phyloP scores from a whole-genome alignment of 2,797 vertebrate species.

The Cynodonichthys magdalenae region DNA sequence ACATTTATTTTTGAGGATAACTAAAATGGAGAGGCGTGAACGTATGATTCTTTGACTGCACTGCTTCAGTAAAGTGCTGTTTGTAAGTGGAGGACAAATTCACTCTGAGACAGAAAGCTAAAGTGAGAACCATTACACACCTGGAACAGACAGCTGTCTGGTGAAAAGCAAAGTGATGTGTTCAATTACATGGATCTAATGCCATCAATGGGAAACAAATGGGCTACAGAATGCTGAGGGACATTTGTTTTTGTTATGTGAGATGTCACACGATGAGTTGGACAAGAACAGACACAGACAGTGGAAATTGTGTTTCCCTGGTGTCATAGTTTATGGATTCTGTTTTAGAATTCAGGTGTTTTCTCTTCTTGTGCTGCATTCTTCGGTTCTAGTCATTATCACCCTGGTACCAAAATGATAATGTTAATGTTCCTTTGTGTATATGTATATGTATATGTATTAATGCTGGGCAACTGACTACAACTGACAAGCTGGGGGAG shows the following conservation, averaged over 20 bases:
- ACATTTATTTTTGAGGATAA: neutral
- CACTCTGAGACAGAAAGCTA: constrained; percentile 5
- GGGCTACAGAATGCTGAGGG: neutral
- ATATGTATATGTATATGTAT: no score
- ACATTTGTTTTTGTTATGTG: neutral
- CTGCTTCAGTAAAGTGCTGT: constrained; percentile 1
- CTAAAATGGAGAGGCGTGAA: neutral
- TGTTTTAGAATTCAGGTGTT: no score
- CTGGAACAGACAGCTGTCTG: constrained; percentile 18
- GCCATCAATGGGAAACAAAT: constrained; percentile 6
- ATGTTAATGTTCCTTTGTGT: no score
- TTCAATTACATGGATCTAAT: constrained; percentile 25
- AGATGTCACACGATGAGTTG: constrained; percentile 13
- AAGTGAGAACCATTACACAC: constrained; percentile 7
- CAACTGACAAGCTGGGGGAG: no score
- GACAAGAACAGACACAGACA: neutral
- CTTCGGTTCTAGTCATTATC: no score
- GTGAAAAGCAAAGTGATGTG: constrained; percentile 24
- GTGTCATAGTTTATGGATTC: no score
- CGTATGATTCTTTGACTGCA: constrained; percentile 10
- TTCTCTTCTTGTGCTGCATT: no score
- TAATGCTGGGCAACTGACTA: no score
- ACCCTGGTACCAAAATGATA: no score
- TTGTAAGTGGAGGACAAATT: constrained; percentile 24
- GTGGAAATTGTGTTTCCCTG: no score